phyloP scores from a whole-genome alignment of 2,888 invertebrate genomes.

The Sabatieria punctata region DNA sequence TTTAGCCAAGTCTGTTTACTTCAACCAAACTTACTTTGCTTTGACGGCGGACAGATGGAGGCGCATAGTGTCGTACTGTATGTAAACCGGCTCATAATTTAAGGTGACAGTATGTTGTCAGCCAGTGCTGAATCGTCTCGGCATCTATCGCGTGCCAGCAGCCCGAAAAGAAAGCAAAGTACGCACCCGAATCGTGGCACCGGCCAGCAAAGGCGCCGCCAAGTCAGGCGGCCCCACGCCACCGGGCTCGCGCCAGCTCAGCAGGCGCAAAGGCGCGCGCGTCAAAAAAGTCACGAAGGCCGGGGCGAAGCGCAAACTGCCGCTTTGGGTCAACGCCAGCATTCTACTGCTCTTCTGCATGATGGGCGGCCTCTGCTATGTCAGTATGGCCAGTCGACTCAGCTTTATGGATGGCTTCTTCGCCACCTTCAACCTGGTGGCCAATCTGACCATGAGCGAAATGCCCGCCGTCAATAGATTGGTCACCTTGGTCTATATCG shows the following conservation, averaged over 20 bases:
- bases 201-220: too few species aligned
- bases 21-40: too few species aligned
- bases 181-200: too few species aligned
- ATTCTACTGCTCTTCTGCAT: conserved; percentile 28
- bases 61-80: too few species aligned
- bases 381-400: conserved; percentile 10
- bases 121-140: too few species aligned
- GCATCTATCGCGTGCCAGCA: too few species aligned
- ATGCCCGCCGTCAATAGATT: conserved; percentile 25
- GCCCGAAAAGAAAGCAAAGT: too few species aligned
- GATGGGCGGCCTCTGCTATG: conserved; percentile 25
- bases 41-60: too few species aligned
- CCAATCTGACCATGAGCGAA: conserved; percentile 30
- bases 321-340: conserved; percentile 27
- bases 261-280: neutral
- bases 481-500: conserved; percentile 26
- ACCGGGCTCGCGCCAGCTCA: neutral
- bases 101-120: too few species aligned
- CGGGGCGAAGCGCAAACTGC: conserved; percentile 19
- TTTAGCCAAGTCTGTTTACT: too few species aligned
- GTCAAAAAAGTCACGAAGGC: neutral
- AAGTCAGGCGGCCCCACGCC: neutral
- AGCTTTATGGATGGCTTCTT: conserved; percentile 21
- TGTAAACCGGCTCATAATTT: too few species aligned
- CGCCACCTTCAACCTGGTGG: conserved; percentile 29